Evolutionary conservation across 2,113 vertebrate genomes (phyloP), one percentile per base, ranked within the genome.

Genomic region (Puma concolor): DNA sequence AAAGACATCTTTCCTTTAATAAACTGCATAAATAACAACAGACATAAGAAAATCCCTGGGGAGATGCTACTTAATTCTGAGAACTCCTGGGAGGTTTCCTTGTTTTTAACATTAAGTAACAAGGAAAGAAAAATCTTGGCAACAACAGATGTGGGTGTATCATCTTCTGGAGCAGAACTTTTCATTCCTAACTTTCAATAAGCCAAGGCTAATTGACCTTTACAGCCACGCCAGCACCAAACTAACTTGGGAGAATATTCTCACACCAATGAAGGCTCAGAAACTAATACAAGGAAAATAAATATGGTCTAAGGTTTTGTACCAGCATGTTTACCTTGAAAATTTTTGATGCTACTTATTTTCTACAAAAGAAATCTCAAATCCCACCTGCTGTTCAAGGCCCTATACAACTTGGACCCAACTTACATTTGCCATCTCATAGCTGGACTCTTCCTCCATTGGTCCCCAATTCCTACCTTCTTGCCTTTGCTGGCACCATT

Each of bases 11-110:
- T 93, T 96, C 85, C 82, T 93, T 88, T 93, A 96, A 92, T 79
- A 95, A 94, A 67, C 67, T 81, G 77, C 33, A 88, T 96, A 96
- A 96, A 80, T 79, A 96, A 95, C 69, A 92, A 74, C 23, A 95
- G 66, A 33, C 48, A 29, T 60, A 86, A 92, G 87, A 85, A 97
- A 89, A 16, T 52, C 90, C 72, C 67, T 86, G 82, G 72, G 83
- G 93, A 94, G 72, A 77, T 72, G 85, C 29, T 91, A 86, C 95
- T 95, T 96, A 97, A 97, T 92, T 96, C 87, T 97, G 50, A 94
- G 79, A 94, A 96, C 67, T 96, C 90, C 79, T 82, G 72, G 91
- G 83, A 96, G 87, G 29, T 76, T 93, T 95, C 29, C 83, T 92
- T 95, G 33, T 77, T 96, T 96, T 95, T 72, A 96, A 84, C 71